Evolutionary conservation across 2,113 vertebrate genomes (phyloP).

Genomic region (Syrrhaptes paradoxus): DNA sequence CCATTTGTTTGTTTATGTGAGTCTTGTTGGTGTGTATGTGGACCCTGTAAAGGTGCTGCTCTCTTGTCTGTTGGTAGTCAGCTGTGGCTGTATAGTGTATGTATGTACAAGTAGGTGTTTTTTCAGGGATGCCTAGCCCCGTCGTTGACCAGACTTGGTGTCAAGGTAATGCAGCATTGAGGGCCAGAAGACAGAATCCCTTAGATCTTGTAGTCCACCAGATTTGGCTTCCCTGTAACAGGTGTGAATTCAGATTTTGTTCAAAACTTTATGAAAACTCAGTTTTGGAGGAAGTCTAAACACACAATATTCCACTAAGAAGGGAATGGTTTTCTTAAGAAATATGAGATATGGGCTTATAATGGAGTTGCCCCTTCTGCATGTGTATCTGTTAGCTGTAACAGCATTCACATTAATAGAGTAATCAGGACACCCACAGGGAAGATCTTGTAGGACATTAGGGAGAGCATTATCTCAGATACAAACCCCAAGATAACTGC

Average conservation of each 20-base stretch:
- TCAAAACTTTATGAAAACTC: background rate
- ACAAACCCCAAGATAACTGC: background rate
- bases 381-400: background rate
- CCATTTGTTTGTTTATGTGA: background rate
- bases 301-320: background rate
- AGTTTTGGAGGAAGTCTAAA: background rate
- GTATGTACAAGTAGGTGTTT: rapidly evolving
- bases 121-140: background rate
- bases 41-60: background rate
- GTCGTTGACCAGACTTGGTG: background rate
- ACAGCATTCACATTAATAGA: background rate
- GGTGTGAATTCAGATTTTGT: background rate
- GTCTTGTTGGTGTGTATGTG: background rate
- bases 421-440: background rate
- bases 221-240: background rate
- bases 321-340: background rate
- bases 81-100: background rate
- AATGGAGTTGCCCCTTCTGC: background rate
- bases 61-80: background rate
- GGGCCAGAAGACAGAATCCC: background rate
- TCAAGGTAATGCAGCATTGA: background rate
- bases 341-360: background rate
- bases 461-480: background rate
- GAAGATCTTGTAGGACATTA: background rate
- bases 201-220: background rate